Evolutionary conservation across 2,797 vertebrate species (phyloP).

Genomic region (Syngnathus rostellatus): DNA sequence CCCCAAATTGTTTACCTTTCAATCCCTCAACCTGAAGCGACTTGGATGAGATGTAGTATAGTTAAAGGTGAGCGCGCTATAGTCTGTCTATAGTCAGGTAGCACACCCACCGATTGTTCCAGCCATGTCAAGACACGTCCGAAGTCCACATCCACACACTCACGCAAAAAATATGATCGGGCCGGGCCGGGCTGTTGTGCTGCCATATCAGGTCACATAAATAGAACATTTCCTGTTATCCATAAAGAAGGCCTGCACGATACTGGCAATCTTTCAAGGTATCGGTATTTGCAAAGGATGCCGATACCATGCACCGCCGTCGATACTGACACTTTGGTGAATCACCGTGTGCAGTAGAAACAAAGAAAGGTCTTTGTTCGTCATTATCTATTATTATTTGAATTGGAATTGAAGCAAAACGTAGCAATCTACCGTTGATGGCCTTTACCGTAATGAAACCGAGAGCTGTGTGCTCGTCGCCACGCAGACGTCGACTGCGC

Average conservation of each 20-base stretch:
- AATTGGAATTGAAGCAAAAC: too few species aligned
- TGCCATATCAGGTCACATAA: not conserved
- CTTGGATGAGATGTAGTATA: not conserved
- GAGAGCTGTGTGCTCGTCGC: not conserved
- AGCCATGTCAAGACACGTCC: not conserved
- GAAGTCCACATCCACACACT: not conserved
- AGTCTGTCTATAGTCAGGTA: not conserved
- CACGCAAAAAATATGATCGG: not conserved
- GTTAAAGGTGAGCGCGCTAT: not conserved
- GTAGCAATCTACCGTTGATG: too few species aligned
- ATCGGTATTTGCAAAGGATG: too few species aligned
- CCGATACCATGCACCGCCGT: too few species aligned
- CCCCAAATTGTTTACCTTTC: conserved; percentile 3
- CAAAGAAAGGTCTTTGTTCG: too few species aligned
- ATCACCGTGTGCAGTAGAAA: too few species aligned
- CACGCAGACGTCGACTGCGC: not conserved
- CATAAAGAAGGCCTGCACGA: too few species aligned
- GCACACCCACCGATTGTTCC: not conserved
- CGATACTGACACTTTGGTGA: too few species aligned
- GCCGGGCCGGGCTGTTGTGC: not conserved
- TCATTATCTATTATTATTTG: too few species aligned
- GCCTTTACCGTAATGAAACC: not conserved
- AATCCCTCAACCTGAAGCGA: too few species aligned
- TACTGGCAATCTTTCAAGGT: too few species aligned
- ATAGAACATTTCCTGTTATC: too few species aligned